A percentile compares a stretch with the other conserved stretches of the same genome.
phyloP scores from a whole-genome alignment of 2,113 vertebrate genomes.

The Pithys albifrons region DNA sequence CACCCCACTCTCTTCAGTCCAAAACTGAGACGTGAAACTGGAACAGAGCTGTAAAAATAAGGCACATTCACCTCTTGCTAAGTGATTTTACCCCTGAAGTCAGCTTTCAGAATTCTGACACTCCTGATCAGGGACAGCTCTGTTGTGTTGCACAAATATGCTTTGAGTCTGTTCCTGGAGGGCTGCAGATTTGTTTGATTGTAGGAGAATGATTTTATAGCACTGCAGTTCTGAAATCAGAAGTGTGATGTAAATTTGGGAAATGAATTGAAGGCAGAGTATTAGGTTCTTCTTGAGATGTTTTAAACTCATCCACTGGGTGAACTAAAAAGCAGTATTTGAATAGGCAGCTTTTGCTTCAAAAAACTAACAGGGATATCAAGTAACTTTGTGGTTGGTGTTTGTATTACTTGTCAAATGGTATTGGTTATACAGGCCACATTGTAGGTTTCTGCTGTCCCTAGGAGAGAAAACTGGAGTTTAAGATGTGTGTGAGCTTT shows the following conservation, averaged over 20 bases:
- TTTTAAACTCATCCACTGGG: not conserved
- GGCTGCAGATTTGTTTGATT: not conserved
- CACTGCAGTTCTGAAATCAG: not conserved
- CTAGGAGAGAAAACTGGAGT: not conserved
- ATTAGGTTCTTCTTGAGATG: not conserved
- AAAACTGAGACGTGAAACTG: not conserved
- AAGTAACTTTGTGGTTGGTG: not conserved
- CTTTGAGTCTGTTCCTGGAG: not conserved
- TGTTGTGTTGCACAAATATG: not conserved
- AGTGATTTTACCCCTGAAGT: not conserved
- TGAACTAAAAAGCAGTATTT: not conserved
- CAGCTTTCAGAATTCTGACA: not conserved
- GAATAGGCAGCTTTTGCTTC: not conserved
- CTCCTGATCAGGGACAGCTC: not conserved
- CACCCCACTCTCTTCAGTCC: not conserved
- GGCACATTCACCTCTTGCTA: not conserved
- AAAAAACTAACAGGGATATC: not conserved
- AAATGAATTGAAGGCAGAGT: not conserved
- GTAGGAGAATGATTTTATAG: not conserved
- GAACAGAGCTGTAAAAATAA: not conserved
- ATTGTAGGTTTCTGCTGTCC: constrained; percentile 1
- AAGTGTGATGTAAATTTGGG: not conserved
- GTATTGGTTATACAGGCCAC: constrained; percentile 22
- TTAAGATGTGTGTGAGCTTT: constrained; percentile 10
- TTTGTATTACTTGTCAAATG: constrained; percentile 34